Base-by-base conservation (phyloP, 1,140 invertebrate species). In the Glossosoma conforme region DNA sequence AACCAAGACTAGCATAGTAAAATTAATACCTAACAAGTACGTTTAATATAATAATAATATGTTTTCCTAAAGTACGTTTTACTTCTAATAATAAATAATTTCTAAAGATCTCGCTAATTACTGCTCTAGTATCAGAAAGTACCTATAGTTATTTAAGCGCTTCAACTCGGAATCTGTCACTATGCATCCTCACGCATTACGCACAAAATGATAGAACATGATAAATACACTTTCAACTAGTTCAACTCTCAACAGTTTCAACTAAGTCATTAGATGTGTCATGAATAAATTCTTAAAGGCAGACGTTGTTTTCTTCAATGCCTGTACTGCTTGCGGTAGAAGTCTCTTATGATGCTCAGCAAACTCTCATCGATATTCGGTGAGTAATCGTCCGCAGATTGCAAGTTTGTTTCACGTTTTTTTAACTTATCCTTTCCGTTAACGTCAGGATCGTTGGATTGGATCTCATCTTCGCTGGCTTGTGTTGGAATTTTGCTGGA, bases 1-100 rank as follows among this genome's bases (percentile, higher is more conserved):
- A 44, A 43, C 48, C 32, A 51, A 53, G 56, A 58, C 56, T 58
- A 58, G 56, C 51, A 35, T 45, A 58, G 38, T 53, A 30, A 58
- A 49, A 58, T 58, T 46, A 45, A 52, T 36, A 51, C 17, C 51
- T 50, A 50, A 58, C 21, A 54, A 50, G 11, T 58, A 50, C 56
- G 46, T 50, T 37, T 44, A 51, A 40, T 46, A 55, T 40, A n/a
- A n/a, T n/a, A n/a, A n/a, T n/a, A n/a, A 48, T 46, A 35, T 24
- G n/a, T 52, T 32, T 33, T 33, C 43, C 44, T 51, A 50, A 58
- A 50, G 51, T 53, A 50, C 49, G 36, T 50, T 49, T 49, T 46
- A 40, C 33, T 17, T 49, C 56, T 58, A 58, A 35, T 37, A 58
- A 58, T 58, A 58, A 58, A 58, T 58, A 43, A 54, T 58, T 54